Conservation (phyloP, 1,140 invertebrate genomes). For the Drosophila takahashii region DNA sequence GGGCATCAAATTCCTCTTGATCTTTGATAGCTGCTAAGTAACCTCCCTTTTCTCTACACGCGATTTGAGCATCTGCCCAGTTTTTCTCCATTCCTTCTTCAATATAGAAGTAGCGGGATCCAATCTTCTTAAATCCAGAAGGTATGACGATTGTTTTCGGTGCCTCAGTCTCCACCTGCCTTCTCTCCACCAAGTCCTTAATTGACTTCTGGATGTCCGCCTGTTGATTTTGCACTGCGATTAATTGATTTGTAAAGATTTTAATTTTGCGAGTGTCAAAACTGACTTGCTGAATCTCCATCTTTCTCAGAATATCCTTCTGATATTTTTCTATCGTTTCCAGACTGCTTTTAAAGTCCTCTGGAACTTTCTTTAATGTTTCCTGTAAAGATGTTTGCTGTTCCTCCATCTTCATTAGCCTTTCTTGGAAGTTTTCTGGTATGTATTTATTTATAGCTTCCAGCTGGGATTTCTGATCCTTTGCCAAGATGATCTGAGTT, state of each 20-base stretch:
- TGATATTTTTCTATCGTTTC: not conserved
- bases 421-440: not conserved
- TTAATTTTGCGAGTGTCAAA: too few relatives aligned
- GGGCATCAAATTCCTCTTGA: not conserved
- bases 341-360: not conserved
- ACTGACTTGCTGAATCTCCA: not conserved
- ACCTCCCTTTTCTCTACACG: not conserved
- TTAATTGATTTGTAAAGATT: too few relatives aligned
- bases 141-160: too few relatives aligned
- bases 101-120: too few relatives aligned
- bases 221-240: not conserved
- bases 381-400: not conserved
- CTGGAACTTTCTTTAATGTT: not conserved
- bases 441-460: not conserved
- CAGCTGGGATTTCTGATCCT: not conserved
- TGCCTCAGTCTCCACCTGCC: not conserved
- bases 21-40: not conserved
- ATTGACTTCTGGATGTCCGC: too few relatives aligned
- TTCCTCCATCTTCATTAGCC: not conserved
- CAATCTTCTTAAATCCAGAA: too few relatives aligned
- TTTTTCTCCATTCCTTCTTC: too few relatives aligned
- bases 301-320: not conserved
- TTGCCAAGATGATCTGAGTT: not conserved
- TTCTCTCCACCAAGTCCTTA: too few relatives aligned
- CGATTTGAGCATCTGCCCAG: not conserved